Evolutionary conservation across 2,113 vertebrate species (phyloP).

Genomic region (Seriola aureovittata): DNA sequence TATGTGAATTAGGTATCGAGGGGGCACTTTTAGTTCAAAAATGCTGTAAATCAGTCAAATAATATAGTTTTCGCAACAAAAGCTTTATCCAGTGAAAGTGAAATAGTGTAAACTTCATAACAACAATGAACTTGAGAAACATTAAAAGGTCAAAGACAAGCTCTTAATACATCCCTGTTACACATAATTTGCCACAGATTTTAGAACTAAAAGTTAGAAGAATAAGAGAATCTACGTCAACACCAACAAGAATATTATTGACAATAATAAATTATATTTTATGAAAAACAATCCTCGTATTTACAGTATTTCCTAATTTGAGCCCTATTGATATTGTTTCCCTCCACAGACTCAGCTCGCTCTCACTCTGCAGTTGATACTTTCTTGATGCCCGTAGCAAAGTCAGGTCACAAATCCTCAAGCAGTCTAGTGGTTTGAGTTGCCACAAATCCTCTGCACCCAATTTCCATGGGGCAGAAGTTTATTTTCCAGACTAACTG

Average conservation of each 20-base stretch:
- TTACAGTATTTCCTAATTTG: background rate
- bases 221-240: background rate
- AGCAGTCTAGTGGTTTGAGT: slow-evolving; percentile 35
- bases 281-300: background rate
- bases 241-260: background rate
- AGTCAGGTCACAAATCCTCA: slow-evolving; percentile 49
- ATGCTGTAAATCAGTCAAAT: background rate
- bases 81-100: background rate
- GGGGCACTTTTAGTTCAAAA: background rate
- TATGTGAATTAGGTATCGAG: background rate
- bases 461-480: slow-evolving; percentile 46
- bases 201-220: background rate
- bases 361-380: slow-evolving; percentile 16
- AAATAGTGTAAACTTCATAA: background rate
- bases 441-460: slow-evolving; percentile 52
- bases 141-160: background rate
- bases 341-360: slow-evolving; percentile 1
- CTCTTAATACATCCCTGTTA: background rate
- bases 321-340: background rate
- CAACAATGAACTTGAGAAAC: background rate
- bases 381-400: slow-evolving; percentile 27
- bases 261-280: background rate
- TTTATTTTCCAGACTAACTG: slow-evolving; percentile 62
- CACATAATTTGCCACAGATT: background rate
- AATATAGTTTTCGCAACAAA: background rate